Evolutionary conservation across 2,797 vertebrate genomes (phyloP).

Genomic region (Xiphophorus birchmanni): DNA sequence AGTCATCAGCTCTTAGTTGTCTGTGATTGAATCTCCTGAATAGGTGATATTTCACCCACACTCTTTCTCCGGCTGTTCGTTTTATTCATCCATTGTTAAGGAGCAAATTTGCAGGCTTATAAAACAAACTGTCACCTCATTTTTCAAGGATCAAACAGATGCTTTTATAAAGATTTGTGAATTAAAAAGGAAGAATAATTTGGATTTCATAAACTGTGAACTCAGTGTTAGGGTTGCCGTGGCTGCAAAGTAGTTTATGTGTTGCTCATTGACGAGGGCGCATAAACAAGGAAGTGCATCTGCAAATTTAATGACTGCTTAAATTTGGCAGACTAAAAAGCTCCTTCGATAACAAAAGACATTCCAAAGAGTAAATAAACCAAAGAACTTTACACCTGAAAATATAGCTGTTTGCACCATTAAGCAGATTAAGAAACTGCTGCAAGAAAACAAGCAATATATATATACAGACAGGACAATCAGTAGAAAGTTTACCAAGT

Average conservation of each 20-base stretch:
- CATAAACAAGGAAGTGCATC: conserved; percentile 25
- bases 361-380: background rate
- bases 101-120: conserved; percentile 43
- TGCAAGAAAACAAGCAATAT: background rate
- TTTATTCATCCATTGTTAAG: conserved; percentile 31
- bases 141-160: conserved; percentile 40
- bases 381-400: background rate
- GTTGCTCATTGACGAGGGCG: conserved; percentile 23
- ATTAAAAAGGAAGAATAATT: conserved; percentile 31
- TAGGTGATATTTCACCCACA: conserved; percentile 33
- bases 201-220: conserved; percentile 41
- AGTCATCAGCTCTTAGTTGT: conserved; percentile 64
- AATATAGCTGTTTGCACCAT: background rate
- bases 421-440: background rate
- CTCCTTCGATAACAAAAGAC: background rate
- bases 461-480: background rate
- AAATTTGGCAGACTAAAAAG: conserved; percentile 4
- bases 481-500: background rate
- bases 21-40: conserved; percentile 39
- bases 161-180: conserved; percentile 39
- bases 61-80: conserved; percentile 34
- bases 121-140: conserved; percentile 57
- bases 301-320: conserved; percentile 25
- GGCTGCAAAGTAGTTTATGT: conserved; percentile 19
- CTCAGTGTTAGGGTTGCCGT: conserved; percentile 14